A percentile compares a stretch with the other conserved stretches of the same genome.
These are phyloP conservation scores for Melieria omissa DNA, from an alignment of 2,888 invertebrate genomes.

Conservation along the genomic window DNA sequence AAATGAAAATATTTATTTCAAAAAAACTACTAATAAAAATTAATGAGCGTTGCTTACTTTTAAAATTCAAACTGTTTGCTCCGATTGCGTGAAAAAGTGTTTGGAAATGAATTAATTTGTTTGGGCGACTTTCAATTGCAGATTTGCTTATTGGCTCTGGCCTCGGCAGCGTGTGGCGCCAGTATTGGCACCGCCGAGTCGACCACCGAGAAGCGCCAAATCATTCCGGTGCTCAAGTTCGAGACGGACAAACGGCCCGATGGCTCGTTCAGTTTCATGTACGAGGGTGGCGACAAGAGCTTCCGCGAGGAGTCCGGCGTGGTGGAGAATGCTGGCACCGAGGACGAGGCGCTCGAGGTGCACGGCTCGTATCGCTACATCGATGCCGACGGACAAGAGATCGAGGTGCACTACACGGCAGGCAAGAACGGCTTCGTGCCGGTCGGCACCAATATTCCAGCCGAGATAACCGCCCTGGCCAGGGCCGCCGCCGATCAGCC, in stretches of 20 bases:
- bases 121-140: slow-evolving; percentile 14
- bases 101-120: too few species aligned
- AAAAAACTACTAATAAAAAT: too few species aligned
- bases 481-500: slow-evolving; percentile 59
- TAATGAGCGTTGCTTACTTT: too few species aligned
- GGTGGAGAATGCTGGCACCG: slow-evolving; percentile 55
- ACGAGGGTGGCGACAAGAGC: slow-evolving; percentile 59
- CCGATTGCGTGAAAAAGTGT: too few species aligned
- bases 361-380: slow-evolving; percentile 62
- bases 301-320: slow-evolving; percentile 55
- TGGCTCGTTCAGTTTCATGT: slow-evolving; percentile 60
- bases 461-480: slow-evolving; percentile 57
- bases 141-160: slow-evolving; percentile 53
- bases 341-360: slow-evolving; percentile 59
- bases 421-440: slow-evolving; percentile 66
- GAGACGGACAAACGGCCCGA: slow-evolving; percentile 54
- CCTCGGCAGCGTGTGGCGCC: slow-evolving; percentile 49
- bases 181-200: slow-evolving; percentile 46
- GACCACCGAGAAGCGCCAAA: slow-evolving; percentile 50
- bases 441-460: slow-evolving; percentile 57
- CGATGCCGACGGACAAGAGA: slow-evolving; percentile 57
- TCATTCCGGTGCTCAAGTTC: slow-evolving; percentile 54
- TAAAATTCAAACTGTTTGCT: too few species aligned
- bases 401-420: slow-evolving; percentile 63
- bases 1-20: too few species aligned